Evolutionary conservation across 35 echinoderm and acorn worm genomes (phyloP).

Genomic region (Ophiothrix spiculata): DNA sequence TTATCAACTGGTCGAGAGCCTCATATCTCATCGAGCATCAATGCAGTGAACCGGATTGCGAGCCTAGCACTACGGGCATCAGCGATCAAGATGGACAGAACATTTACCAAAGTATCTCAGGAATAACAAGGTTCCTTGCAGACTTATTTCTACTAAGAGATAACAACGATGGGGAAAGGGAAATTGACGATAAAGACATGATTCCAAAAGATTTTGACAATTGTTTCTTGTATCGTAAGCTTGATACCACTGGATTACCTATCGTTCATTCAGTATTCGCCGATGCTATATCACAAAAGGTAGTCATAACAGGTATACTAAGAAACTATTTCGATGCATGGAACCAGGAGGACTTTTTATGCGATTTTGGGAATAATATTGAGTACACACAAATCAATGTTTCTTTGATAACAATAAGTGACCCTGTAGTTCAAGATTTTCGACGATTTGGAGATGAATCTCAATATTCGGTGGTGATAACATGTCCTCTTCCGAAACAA

Average conservation of each 20-base stretch:
- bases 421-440: conserved; percentile 58
- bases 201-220: not conserved
- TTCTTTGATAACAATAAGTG: conserved; percentile 33
- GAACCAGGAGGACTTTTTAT: conserved; percentile 39
- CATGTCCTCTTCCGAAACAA: conserved; percentile 45
- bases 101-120: no score
- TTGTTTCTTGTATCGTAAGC: conserved; percentile 37
- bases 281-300: conserved; percentile 9
- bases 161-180: no score
- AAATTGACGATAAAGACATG: no score
- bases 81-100: no score
- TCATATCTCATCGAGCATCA: no score
- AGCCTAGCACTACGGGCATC: no score
- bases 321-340: conserved; percentile 30
- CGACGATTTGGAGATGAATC: conserved; percentile 39
- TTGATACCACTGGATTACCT: conserved; percentile 39
- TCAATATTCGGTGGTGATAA: conserved; percentile 62
- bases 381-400: not conserved
- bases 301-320: conserved; percentile 51
- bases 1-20: no score
- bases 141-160: no score
- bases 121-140: no score
- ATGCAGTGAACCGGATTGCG: no score
- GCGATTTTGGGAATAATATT: conserved; percentile 41
- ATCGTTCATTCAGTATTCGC: conserved; percentile 59